Base-by-base conservation (phyloP, 2,113 vertebrate genomes). In the Myiozetetes cayanensis region DNA sequence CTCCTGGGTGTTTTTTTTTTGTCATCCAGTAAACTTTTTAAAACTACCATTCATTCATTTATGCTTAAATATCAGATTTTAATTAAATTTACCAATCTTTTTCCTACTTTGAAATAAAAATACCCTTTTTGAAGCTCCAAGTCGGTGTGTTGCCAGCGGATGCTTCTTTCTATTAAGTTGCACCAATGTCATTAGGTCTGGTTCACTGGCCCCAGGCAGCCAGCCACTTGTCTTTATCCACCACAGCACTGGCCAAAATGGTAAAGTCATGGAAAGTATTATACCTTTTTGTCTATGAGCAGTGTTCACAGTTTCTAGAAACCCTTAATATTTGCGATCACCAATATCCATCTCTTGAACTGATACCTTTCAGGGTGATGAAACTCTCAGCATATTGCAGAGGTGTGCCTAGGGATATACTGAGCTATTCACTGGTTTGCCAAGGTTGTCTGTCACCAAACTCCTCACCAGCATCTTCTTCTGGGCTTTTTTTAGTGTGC, bases 141-240 rank as follows among this genome's bases (percentile, higher is more conserved):
- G 15, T 0, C 0, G 47, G 6, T 25, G 14, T 43, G 30, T 52
- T 85, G 24, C 28, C 22, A 24, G 23, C 22, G 39, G 41, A 47
- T 12, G 22, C 35, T 88, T 62, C 25, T 49, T 31, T 63, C 53
- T 46, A 10, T 62, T 63, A 37, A 31, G 2, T 73, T 10, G 22
- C 16, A 72, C 14, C 35, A 31, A 0, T 9, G 41, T 39, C 28
- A 33, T 43, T 39, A 68, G 37, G 14, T 49, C n/a, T 31, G 14
- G 35, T 85, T 78, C 37, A 37, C 37, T 47, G 25, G 46, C 37
- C 31, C 39, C 28, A 30, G 31, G 22, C 28, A 78, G 21, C 33
- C 50, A 33, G 47, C 31, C 43, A 23, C 47, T 79, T 21, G 2
- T 85, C 71, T 71, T 82, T 53, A 79, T 68, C 16, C 23, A 6